Conservation (phyloP, 23 tunicate species). For the Halocynthia aurantium region DNA sequence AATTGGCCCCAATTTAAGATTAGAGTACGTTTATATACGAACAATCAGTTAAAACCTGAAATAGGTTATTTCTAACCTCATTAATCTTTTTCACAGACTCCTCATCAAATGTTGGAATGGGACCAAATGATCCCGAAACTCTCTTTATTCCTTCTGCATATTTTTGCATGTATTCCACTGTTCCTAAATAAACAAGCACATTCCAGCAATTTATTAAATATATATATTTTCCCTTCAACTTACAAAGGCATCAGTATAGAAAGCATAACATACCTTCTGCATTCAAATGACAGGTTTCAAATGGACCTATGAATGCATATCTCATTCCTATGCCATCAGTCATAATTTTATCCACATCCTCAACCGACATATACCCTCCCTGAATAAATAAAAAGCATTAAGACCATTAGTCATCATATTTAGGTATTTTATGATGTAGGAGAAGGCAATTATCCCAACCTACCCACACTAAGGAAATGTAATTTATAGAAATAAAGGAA, state of each 20-base stretch:
- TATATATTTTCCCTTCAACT: background rate
- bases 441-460: no score
- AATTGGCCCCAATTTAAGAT: background rate
- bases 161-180: conserved; percentile 78
- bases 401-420: background rate
- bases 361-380: conserved; percentile 81
- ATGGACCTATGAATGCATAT: conserved; percentile 98
- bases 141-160: conserved; percentile 65
- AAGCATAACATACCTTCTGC: conserved; percentile 62
- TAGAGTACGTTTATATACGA: background rate
- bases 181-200: conserved; percentile 32
- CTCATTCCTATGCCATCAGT: conserved; percentile 81
- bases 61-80: conserved; percentile 6
- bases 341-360: conserved; percentile 89
- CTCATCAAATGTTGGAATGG: conserved; percentile 68
- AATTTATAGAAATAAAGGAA: no score
- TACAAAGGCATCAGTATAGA: background rate
- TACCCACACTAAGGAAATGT: no score
- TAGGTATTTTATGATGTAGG: background rate
- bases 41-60: background rate
- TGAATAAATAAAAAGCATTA: background rate
- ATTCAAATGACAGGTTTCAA: conserved; percentile 92
- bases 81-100: conserved; percentile 32
- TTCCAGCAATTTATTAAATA: background rate
- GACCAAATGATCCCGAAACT: conserved; percentile 68